Conservation (phyloP, 2,888 invertebrate genomes). For the Melikaiella ostensackeni region DNA sequence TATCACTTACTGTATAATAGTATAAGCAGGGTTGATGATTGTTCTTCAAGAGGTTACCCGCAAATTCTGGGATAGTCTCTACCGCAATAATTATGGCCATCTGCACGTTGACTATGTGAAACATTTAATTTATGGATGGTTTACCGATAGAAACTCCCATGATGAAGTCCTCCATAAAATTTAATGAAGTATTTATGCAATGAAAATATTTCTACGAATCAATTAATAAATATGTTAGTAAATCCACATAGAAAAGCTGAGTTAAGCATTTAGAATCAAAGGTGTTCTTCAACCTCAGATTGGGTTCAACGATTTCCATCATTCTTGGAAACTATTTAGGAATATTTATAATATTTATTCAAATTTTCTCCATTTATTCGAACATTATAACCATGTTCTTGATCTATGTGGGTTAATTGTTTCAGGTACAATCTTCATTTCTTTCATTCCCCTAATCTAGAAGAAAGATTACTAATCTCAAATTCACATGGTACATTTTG, state of each 20-base stretch:
- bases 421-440: not conserved
- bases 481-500: not conserved
- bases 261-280: not conserved
- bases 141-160: not conserved
- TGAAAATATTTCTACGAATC: not conserved
- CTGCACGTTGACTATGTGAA: not conserved
- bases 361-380: not conserved
- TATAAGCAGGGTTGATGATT: not conserved
- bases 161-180: not conserved
- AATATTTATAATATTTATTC: not conserved
- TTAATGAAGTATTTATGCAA: not conserved
- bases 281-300: not conserved
- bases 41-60: not conserved
- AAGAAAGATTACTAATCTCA: not conserved
- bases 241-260: not conserved
- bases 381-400: not conserved
- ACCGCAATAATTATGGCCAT: not conserved
- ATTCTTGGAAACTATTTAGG: not conserved
- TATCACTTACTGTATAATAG: slow-evolving; percentile 1
- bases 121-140: not conserved
- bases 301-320: not conserved
- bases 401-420: not conserved
- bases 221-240: slow-evolving; percentile 17
- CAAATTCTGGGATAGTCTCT: slow-evolving; percentile 11
- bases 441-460: not conserved